Conservation (phyloP, 2,797 vertebrate genomes). For the Acrocephalus scirpaceus region DNA sequence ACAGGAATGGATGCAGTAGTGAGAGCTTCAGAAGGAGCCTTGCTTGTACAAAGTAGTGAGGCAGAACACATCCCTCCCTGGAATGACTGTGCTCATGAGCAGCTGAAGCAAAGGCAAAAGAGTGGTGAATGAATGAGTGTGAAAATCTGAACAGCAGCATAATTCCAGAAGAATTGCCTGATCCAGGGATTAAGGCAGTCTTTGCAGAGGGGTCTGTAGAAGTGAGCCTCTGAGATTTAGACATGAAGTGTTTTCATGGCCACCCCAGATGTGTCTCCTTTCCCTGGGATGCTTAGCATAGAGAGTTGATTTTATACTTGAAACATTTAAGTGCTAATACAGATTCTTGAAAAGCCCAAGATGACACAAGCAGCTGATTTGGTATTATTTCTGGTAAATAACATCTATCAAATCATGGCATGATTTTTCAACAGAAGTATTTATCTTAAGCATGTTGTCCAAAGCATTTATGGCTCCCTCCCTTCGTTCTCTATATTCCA, state of each 20-base stretch:
- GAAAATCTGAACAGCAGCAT: neutral
- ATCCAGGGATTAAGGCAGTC: neutral
- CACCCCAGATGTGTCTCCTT: neutral
- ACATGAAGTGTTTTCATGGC: neutral
- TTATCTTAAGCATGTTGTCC: neutral
- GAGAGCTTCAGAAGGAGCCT: neutral
- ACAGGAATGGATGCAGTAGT: neutral
- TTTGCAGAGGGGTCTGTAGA: slow-evolving; percentile 15
- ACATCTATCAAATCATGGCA: neutral
- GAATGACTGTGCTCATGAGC: neutral
- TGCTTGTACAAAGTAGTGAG: neutral
- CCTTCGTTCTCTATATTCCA: neutral
- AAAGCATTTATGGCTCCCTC: neutral
- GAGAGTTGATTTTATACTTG: slow-evolving; percentile 9
- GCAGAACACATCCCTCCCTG: neutral
- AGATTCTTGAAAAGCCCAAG: slow-evolving; percentile 4
- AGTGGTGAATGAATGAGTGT: neutral
- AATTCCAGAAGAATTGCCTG: neutral
- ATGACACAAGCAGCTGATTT: neutral
- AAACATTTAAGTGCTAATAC: neutral
- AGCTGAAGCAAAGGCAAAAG: neutral
- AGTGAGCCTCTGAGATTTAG: neutral
- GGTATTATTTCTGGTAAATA: neutral
- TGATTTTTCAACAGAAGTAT: neutral
- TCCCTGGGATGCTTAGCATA: neutral